These are phyloP conservation scores for Dryoscopus gambensis DNA, from an alignment of 2,113 vertebrate species.

Conservation along the genomic window DNA sequence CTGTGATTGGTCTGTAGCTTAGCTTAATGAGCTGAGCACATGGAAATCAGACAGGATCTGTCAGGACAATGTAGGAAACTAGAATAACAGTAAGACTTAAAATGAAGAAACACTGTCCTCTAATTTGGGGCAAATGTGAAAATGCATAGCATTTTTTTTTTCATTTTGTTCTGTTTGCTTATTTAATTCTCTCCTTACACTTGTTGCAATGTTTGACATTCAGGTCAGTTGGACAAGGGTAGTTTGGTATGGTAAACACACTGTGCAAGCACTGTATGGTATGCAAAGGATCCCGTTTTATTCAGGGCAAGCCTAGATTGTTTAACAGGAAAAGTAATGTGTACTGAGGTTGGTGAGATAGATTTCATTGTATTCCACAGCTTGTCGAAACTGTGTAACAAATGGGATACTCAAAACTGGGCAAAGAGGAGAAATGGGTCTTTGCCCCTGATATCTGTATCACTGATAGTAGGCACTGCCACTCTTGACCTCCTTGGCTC, in stretches of 20 bases:
- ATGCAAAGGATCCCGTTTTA: not conserved
- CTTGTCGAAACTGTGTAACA: not conserved
- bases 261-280: not conserved
- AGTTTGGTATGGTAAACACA: not conserved
- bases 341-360: not conserved
- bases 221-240: not conserved
- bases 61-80: not conserved
- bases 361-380: not conserved
- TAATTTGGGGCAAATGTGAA: not conserved
- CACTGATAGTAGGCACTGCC: not conserved
- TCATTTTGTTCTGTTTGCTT: not conserved
- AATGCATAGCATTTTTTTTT: not conserved
- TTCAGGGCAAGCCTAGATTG: not conserved
- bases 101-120: not conserved
- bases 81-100: not conserved
- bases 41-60: not conserved
- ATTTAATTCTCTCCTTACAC: not conserved
- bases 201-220: not conserved
- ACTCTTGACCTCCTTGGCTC: not conserved
- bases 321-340: constrained; percentile 14
- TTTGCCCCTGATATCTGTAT: not conserved
- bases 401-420: not conserved
- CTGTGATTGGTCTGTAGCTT: not conserved
- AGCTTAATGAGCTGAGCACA: not conserved
- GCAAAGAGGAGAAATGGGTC: not conserved